Base-by-base conservation (phyloP, 2,797 vertebrate genomes). In the Apogon talboti region DNA sequence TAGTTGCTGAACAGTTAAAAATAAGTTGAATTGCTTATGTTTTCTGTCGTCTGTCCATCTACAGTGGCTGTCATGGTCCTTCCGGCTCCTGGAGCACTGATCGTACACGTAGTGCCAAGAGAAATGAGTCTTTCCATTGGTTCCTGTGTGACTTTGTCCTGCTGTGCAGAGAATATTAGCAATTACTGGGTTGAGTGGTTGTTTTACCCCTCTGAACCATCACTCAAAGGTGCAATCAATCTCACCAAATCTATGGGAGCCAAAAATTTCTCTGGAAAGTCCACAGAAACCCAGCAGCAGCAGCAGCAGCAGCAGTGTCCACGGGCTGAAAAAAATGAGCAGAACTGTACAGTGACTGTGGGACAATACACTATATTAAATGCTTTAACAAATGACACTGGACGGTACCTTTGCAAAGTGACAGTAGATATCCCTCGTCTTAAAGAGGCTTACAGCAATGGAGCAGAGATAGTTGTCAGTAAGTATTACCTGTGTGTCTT, bases 401-500 rank as follows among this genome's bases (percentile, higher is more conserved):
- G 93, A 66, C 40, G 21, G 42, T 92, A 91, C 42, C 50, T 3
- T 12, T 94, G 91, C 30, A 0, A 1, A 3, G n/a, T 58, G 0
- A 64, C 0, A 1, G 0, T 0, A 46, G 91, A 93, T 7, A 91
- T 90, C 48, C 91, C 93, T 0, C 0, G 0, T 0, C 0, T 66
- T 2, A 0, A 0, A 0, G 0, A 0, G 0, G 0, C 0, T 0
- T 0, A 0, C 0, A 90, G 59, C 71, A 55, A 0, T 0, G 56
- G 47, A 62, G 84, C 55, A 0, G 0, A 70, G 21, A 53, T 94
- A 8, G 0, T 2, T 12, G 51, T 90, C 8, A 0, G 92, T 92
- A 85, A 93, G 92, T 93, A 80, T 63, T 28, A 28, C 24, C 24
- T 28, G 24, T 1, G 6, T n/a, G n/a, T n/a, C n/a, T n/a, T n/a